Percentiles rank a stretch among this genome's conserved stretches.
Evolutionary conservation across 53 echinoderm and acorn worm genomes (phyloP).

Genomic region (Holothuria scabra): DNA sequence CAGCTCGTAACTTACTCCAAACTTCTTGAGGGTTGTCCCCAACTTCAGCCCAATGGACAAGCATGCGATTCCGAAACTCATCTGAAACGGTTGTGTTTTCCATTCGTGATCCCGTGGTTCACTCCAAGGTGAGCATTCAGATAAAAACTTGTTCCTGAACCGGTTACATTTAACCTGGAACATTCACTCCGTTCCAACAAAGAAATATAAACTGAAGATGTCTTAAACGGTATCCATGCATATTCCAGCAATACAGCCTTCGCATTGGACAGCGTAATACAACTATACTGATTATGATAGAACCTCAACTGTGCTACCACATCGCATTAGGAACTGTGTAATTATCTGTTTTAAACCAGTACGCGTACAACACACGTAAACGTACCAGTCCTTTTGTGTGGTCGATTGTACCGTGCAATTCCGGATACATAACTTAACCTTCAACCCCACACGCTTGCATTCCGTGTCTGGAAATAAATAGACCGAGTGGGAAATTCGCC

Average conservation of each 20-base stretch:
- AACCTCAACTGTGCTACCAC: too few relatives aligned
- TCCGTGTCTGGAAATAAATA: constrained; percentile 44
- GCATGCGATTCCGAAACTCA: constrained; percentile 53
- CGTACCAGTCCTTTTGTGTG: constrained; percentile 35
- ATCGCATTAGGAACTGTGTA: too few relatives aligned
- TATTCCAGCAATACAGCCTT: neutral
- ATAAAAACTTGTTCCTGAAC: too few relatives aligned
- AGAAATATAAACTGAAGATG: too few relatives aligned
- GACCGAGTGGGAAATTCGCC: neutral
- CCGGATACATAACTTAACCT: constrained; percentile 44
- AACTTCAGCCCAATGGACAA: constrained; percentile 52
- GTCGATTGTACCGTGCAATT: constrained; percentile 16
- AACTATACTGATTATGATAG: constrained; percentile 17
- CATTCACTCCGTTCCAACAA: too few relatives aligned
- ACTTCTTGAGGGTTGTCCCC: constrained; percentile 47
- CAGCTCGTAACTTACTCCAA: constrained; percentile 34
- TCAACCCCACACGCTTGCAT: constrained; percentile 35
- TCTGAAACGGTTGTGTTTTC: constrained; percentile 48
- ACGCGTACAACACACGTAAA: constrained; percentile 27
- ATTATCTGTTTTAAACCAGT: constrained; percentile 9
- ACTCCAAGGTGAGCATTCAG: too few relatives aligned
- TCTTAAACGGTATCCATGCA: too few relatives aligned
- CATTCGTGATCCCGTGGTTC: constrained; percentile 11
- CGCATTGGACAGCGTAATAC: neutral
- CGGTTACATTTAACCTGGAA: too few relatives aligned